These are phyloP conservation scores for Tipula confusa DNA, from an alignment of 2,888 invertebrate species.

Conservation along the genomic window DNA sequence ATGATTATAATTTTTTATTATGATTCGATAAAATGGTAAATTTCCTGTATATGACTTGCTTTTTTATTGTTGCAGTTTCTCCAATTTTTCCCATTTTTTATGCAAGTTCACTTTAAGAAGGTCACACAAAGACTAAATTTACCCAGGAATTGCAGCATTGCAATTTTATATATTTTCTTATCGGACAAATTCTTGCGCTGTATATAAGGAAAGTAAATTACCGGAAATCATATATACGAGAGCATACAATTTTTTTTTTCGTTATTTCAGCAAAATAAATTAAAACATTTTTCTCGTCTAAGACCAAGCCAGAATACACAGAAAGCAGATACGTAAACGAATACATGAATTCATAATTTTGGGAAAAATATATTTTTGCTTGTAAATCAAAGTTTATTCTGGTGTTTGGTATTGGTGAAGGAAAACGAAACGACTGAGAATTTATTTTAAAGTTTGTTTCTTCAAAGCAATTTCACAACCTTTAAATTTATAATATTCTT, in stretches of 20 bases:
- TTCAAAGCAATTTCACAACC: neutral
- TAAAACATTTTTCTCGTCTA: neutral
- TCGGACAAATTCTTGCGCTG: neutral
- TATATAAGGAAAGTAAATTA: neutral
- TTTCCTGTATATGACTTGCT: no score
- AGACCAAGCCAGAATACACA: neutral
- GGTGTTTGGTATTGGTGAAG: neutral
- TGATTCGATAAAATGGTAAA: no score
- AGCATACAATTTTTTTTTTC: neutral
- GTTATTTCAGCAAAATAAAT: neutral
- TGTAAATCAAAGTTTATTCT: neutral
- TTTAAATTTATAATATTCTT: neutral
- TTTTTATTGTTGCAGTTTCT: no score
- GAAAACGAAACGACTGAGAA: no score
- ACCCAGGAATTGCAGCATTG: no score
- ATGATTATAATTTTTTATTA: no score
- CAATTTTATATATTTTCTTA: neutral
- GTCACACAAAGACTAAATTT: no score
- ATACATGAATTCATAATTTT: neutral
- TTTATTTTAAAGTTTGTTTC: neutral
- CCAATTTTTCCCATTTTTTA: no score
- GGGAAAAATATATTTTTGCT: neutral
- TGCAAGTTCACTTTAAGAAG: no score
- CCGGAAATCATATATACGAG: neutral
- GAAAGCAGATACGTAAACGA: neutral